These are phyloP conservation scores for Crossocerus cetratus DNA, from an alignment of 2,888 invertebrate species.

Conservation along the genomic window DNA sequence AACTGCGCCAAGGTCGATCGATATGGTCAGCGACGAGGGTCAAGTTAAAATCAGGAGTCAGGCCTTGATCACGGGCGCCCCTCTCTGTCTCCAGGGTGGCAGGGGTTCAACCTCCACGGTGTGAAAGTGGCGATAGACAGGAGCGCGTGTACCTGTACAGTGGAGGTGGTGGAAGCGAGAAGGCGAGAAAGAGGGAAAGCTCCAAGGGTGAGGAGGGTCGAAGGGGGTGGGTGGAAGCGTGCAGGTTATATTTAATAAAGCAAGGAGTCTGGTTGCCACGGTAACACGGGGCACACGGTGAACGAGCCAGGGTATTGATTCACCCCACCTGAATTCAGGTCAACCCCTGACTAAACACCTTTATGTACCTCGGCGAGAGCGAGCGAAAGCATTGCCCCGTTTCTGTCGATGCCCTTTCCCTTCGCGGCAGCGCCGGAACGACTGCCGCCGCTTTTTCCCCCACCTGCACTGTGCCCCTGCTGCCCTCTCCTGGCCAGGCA, in stretches of 20 bases:
- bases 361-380: conserved; percentile 33
- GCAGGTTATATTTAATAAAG: conserved; percentile 75
- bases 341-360: conserved; percentile 76
- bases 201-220: neutral
- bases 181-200: neutral
- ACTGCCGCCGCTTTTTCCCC: neutral
- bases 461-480: neutral
- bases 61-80: too few relatives aligned
- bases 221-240: conserved; percentile 27
- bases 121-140: too few relatives aligned
- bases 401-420: conserved; percentile 9
- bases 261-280: conserved; percentile 75
- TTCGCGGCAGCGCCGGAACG: neutral
- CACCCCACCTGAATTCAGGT: conserved; percentile 77
- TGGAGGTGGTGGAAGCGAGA: neutral
- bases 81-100: too few relatives aligned
- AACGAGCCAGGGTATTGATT: conserved; percentile 76
- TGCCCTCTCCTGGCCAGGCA: too few relatives aligned
- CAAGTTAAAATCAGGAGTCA: neutral
- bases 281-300: conserved; percentile 70
- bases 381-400: conserved; percentile 22
- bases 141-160: too few relatives aligned
- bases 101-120: too few relatives aligned
- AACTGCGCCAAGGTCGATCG: too few relatives aligned
- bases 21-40: too few relatives aligned